Evolutionary conservation across 2,888 invertebrate genomes (phyloP).

Genomic region (Cyrtodaria siliqua): DNA sequence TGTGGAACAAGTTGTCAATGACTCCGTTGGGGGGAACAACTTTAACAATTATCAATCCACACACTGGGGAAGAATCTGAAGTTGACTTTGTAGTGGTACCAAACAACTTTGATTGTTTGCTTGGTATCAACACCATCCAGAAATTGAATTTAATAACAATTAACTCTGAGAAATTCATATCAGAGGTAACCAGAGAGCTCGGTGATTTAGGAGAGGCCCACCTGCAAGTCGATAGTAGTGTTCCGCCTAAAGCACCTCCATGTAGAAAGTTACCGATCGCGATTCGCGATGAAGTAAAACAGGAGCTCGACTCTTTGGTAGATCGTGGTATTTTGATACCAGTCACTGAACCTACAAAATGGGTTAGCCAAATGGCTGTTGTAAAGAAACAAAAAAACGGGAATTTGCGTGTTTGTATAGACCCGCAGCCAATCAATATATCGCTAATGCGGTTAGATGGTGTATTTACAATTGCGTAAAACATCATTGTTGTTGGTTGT

Average conservation of each 20-base stretch:
- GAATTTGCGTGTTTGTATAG: conserved; percentile 40
- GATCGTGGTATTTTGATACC: conserved; percentile 15
- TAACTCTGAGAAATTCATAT: conserved; percentile 13
- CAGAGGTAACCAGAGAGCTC: conserved; percentile 15
- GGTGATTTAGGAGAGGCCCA: not conserved
- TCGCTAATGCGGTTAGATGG: conserved; percentile 42
- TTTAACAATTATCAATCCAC: conserved; percentile 18
- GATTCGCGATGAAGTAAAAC: no score
- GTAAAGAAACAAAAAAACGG: conserved; percentile 21
- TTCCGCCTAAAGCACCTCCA: conserved; percentile 6
- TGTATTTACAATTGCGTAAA: conserved; percentile 37
- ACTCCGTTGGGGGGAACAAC: conserved; percentile 20
- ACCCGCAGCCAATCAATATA: conserved; percentile 59
- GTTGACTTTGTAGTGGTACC: conserved; percentile 22
- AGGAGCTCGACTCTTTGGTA: conserved; percentile 20
- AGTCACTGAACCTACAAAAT: no score
- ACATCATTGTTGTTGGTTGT: conserved; percentile 51
- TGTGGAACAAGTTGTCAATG: no score
- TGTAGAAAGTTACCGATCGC: no score
- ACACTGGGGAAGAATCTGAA: not conserved
- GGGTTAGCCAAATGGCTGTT: conserved; percentile 22
- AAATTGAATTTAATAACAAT: no score
- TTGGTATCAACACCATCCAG: conserved; percentile 19
- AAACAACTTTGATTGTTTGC: conserved; percentile 15
- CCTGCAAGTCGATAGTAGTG: no score